These are phyloP conservation scores for Plebejus argus DNA, from an alignment of 2,888 invertebrate species.

Conservation along the genomic window DNA sequence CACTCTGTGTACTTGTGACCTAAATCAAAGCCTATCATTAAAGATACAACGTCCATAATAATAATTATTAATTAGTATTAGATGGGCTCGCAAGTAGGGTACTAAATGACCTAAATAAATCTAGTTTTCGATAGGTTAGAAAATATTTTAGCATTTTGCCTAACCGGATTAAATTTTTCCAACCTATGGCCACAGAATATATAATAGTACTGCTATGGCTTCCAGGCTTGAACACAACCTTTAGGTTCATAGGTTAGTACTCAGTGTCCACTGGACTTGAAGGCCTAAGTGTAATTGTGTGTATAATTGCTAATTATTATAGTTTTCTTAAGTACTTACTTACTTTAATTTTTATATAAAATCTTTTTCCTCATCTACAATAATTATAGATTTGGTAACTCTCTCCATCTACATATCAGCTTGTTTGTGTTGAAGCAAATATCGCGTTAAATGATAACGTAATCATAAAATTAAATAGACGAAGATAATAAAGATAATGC, in stretches of 20 bases:
- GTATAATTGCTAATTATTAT: not conserved
- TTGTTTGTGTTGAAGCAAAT: not conserved
- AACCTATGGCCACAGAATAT: not conserved
- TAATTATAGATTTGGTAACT: not conserved
- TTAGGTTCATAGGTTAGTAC: slow-evolving; percentile 25
- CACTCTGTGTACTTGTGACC: not conserved
- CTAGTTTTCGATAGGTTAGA: not conserved
- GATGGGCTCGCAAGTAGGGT: not conserved
- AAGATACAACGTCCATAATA: not conserved
- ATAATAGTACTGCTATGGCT: too few relatives aligned
- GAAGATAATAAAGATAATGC: not conserved
- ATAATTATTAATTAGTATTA: too few relatives aligned
- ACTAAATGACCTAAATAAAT: not conserved
- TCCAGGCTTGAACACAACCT: not conserved
- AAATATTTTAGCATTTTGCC: not conserved
- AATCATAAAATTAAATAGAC: not conserved
- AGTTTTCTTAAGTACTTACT: not conserved
- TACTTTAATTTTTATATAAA: too few relatives aligned
- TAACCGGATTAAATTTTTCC: slow-evolving; percentile 27
- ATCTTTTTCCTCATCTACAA: not conserved
- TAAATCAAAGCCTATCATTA: not conserved
- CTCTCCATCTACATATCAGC: not conserved
- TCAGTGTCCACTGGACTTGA: not conserved
- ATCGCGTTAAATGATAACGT: not conserved
- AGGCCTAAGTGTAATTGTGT: not conserved